phyloP scores from a whole-genome alignment of 2,888 invertebrate species.

The Heliconius aoede region DNA sequence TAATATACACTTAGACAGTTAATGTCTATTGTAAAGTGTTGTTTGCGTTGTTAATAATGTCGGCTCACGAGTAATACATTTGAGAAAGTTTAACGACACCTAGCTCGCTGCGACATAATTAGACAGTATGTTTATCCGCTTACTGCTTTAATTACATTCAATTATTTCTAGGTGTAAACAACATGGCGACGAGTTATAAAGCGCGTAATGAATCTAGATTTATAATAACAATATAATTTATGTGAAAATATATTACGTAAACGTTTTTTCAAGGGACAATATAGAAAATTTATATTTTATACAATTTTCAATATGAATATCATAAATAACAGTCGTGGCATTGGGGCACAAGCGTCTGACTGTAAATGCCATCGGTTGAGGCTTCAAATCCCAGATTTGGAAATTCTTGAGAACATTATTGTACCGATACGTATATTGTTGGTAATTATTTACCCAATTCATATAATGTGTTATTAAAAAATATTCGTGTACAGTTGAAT shows the following conservation, averaged over 20 bases:
- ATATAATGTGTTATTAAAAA: no score
- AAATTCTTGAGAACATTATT: no score
- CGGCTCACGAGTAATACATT: slow-evolving; percentile 51
- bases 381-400: no score
- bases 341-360: no score
- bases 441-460: no score
- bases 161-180: slow-evolving; percentile 26
- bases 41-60: slow-evolving; percentile 51
- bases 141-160: slow-evolving; percentile 27
- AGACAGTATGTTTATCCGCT: slow-evolving; percentile 1
- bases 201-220: slow-evolving; percentile 1
- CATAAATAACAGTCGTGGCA: no score
- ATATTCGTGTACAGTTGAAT: no score
- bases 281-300: no score
- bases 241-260: neutral
- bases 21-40: slow-evolving; percentile 38
- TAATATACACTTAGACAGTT: slow-evolving; percentile 1
- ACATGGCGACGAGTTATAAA: slow-evolving; percentile 9
- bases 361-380: no score
- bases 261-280: neutral
- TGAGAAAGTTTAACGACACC: slow-evolving; percentile 52
- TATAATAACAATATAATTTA: slow-evolving; percentile 4
- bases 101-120: slow-evolving; percentile 40
- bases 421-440: no score
- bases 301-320: no score